These are phyloP conservation scores for Xenopus tropicalis DNA, from an alignment of 2,113 vertebrate species.

Conservation along the genomic window UCB_Xtro_10.0 CM004451.2:59837501-59838000, in stretches of 20 bases:
- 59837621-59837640: constrained; percentile 79
- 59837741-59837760: constrained; percentile 76
- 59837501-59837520: no score
- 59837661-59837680: constrained; percentile 95
- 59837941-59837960: constrained; percentile 99
- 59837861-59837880: constrained; percentile 98
- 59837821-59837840: constrained; percentile 96
- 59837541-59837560: no score
- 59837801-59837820: constrained; percentile 87
- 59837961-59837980: constrained; percentile 96
- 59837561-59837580: no score
- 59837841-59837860: constrained; percentile 96
- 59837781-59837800: constrained; percentile 68
- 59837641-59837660: constrained; percentile 84
- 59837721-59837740: constrained; percentile 75
- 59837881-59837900: constrained; percentile 96
- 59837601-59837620: constrained; percentile 70
- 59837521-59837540: no score
- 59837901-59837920: constrained; percentile 95
- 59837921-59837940: constrained; percentile 97
- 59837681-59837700: constrained; percentile 95
- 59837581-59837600: constrained; percentile 45
- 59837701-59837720: constrained; percentile 83
- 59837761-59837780: constrained; percentile 57
- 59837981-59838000: constrained; percentile 95